Evolutionary conservation across 1,140 invertebrate species (phyloP), one percentile per base, ranked within the genome.

Genomic region (Neotoxoptera formosana): DNA sequence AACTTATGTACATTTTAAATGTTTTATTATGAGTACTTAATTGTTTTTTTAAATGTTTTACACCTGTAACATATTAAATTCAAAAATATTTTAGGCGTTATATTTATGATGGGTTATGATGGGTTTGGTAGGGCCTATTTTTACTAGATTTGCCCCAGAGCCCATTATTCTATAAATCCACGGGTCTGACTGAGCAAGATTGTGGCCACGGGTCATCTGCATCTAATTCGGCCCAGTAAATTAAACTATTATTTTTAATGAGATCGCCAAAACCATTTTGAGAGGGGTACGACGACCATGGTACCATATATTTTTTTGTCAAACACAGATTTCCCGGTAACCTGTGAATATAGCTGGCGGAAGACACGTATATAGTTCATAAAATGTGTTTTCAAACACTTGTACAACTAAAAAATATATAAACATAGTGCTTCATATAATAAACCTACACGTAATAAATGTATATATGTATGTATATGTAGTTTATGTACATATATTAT

Each of bases 341-440:
- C 87, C 25, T n/a, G n/a, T 30, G 23, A 60, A 21, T 83, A 36
- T 84, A n/a, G 84, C 4, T 86, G n/a, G 30, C 84, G 11, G 45
- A 88, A 51, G 21, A 60, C 8, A 60, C 51, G 25, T 53, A 25
- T 53, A 41, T 84, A 23, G 83, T 23, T 84, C 41, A 53, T 88
- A 11, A 60, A 90, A 90, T 90, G 88, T 90, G 88, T 90, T 90
- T 90, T 90, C 7, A 34, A 90, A 90, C 88, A 90, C 88, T 90
- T 90, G 88, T 90, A 30, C 88, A 90, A 90, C 60, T 90, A 60
- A 60, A 90, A 23, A 36, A 53, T 47, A 87, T n/a, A n/a, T 86
- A 41, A 30, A 48, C 84, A 25, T 17, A 86, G 14, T 11, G 9
- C 1, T 67, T 67, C 25, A 14, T 25, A n/a, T 67, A 67, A 67